These are phyloP conservation scores for Ichneumoninae sp. DNA, from an alignment of 2,888 invertebrate species.

Conservation along the genomic window DNA sequence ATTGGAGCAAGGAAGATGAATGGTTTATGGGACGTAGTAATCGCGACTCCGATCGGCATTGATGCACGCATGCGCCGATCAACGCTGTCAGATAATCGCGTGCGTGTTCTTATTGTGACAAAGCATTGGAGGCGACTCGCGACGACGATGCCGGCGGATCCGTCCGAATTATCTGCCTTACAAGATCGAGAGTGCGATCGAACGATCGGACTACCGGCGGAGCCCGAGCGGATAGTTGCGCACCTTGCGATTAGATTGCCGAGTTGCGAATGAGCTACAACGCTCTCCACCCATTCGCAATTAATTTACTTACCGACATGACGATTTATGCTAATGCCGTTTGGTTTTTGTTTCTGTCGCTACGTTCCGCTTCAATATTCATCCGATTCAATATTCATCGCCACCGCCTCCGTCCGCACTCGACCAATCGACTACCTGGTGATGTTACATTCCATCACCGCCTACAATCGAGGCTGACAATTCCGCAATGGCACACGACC, in stretches of 20 bases:
- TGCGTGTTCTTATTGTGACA: slow-evolving; percentile 72
- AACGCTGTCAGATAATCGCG: slow-evolving; percentile 54
- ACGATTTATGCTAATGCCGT: slow-evolving; percentile 45
- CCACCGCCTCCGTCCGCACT: not conserved
- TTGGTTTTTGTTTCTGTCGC: not conserved
- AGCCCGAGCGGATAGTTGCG: slow-evolving; percentile 5
- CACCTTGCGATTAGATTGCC: slow-evolving; percentile 49
- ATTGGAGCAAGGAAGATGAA: not conserved
- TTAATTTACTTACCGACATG: slow-evolving; percentile 52
- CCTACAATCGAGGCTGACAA: slow-evolving; percentile 32
- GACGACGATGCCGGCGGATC: slow-evolving; percentile 69
- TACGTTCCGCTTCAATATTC: not conserved
- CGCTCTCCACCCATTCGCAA: slow-evolving; percentile 37
- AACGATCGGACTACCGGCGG: slow-evolving; percentile 33
- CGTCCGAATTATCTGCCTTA: slow-evolving; percentile 36
- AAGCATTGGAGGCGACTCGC: slow-evolving; percentile 70
- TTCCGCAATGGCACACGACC: slow-evolving; percentile 21
- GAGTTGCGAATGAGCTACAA: not conserved
- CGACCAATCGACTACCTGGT: slow-evolving; percentile 29
- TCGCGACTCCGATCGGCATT: not conserved
- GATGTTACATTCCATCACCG: slow-evolving; percentile 13
- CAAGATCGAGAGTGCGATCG: slow-evolving; percentile 43
- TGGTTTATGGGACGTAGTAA: not conserved
- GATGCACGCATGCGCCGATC: slow-evolving; percentile 17
- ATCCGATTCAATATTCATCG: not conserved